A percentile compares a stretch with the other conserved stretches of the same genome.
Evolutionary conservation across 2,113 vertebrate species (phyloP).

Genomic region (Pangasianodon gigas): DNA sequence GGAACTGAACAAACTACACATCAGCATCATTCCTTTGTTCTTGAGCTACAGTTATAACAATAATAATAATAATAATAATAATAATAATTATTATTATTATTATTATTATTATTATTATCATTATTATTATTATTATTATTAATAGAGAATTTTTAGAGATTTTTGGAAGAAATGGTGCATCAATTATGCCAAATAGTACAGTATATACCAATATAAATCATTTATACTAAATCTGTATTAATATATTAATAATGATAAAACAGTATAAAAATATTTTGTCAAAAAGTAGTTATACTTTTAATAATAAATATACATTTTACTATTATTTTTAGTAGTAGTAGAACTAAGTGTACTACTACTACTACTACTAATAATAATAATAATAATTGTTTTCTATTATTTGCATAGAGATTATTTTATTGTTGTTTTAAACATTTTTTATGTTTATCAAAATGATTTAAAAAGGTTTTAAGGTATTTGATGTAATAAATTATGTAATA

Average conservation of each 20-base stretch:
- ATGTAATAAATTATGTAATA: neutral
- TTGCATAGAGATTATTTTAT: no score
- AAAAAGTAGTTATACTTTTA: neutral
- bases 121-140: no score
- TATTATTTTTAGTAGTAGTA: no score
- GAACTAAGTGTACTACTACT: neutral
- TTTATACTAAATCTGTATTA: neutral
- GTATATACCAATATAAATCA: neutral
- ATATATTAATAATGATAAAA: neutral
- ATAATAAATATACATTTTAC: neutral
- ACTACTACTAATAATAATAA: slow-evolving; percentile 8
- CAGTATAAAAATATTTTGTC: neutral
- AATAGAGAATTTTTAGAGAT: no score
- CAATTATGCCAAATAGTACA: neutral
- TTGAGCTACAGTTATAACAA: neutral
- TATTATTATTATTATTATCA: neutral
- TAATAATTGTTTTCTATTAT: neutral
- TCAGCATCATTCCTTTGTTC: neutral
- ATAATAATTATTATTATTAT: no score
- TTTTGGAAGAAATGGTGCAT: no score
- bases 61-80: slow-evolving; percentile 1
- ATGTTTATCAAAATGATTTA: neutral
- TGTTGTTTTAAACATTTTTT: neutral
- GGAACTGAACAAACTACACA: neutral
- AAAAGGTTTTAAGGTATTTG: no score